Evolutionary conservation across 1,140 invertebrate species (phyloP), one percentile per base, ranked within the genome.

Genomic region (Eriosoma lanigerum): DNA sequence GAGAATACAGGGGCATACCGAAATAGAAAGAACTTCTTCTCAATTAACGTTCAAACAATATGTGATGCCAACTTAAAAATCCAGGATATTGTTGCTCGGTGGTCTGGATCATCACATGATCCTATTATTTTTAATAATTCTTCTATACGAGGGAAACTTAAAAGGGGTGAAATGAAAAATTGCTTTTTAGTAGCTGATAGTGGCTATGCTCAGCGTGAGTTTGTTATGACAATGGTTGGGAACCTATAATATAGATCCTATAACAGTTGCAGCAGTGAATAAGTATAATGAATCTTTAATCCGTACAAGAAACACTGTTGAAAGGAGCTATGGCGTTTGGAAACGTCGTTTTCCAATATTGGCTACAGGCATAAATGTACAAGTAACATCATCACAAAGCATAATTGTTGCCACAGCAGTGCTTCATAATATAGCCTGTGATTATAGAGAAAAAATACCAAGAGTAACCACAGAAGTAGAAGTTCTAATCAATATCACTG

Each of bases 41-140:
- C 86, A 12, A 81, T 86, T 9, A 87, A 88, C 84, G 85, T 87
- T 0, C 86, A 88, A 85, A 83, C 82, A 24, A 83, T 87, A 12
- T 85, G 84, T 81, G 83, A 86, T 84, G 81, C 83, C 5, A 75
- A 85, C 10, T 80, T 86, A 3, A 81, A 66, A 80, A 85, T 88
- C 15, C 81, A 82, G 54, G 85, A 87, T 80, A 81, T 86, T 50
- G 85, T 86, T 19, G 83, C 83, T 62, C 81, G 85, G 29, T 87
- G 85, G 85, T 85, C 84, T 8, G 85, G 85, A n/a, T 83, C 82
- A 56, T 81, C 81, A 12, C 85, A 86, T 80, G 86, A 87, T 81
- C 81, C 76, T n/a, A 85, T 73, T 5, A 86, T 86, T 52, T 86
- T 86, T 81, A 82, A 81, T 12, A 75, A 82, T 54, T 83, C 82